Evolutionary conservation across 1,140 invertebrate species (phyloP).

Genomic region (Anoplophora glabripennis): DNA sequence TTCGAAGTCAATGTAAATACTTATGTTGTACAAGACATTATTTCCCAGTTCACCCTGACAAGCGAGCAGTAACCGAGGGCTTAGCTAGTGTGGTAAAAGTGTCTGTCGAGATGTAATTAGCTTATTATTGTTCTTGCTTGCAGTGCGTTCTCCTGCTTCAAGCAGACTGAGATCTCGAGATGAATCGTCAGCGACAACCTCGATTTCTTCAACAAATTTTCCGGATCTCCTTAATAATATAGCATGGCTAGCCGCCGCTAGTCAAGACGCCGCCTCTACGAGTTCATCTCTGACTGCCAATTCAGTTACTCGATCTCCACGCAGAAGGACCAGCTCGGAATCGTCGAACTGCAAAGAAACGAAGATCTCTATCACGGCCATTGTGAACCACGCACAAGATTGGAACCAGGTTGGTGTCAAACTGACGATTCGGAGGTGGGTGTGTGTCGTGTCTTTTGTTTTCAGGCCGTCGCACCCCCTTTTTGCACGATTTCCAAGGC

Average conservation of each 20-base stretch:
- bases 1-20: no score
- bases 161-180: conserved; percentile 11
- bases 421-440: conserved; percentile 39
- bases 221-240: conserved; percentile 27
- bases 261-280: conserved; percentile 3
- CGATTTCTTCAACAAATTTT: conserved; percentile 10
- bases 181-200: conserved; percentile 6
- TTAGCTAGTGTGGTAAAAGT: no score
- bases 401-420: conserved; percentile 43
- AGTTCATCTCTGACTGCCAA: conserved; percentile 12
- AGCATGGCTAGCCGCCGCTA: conserved; percentile 17
- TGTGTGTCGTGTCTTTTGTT: conserved; percentile 21
- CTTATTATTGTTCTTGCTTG: not conserved
- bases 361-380: conserved; percentile 26
- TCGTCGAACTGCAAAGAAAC: conserved; percentile 33
- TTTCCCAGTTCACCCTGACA: no score
- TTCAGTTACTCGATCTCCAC: conserved; percentile 14
- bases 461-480: conserved; percentile 14
- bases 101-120: no score
- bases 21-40: no score
- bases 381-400: conserved; percentile 20
- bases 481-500: no score
- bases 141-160: not conserved
- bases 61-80: no score
- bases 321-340: conserved; percentile 29